Base-by-base conservation (phyloP, 1,140 invertebrate genomes). In the Leptopilina boulardi region DNA sequence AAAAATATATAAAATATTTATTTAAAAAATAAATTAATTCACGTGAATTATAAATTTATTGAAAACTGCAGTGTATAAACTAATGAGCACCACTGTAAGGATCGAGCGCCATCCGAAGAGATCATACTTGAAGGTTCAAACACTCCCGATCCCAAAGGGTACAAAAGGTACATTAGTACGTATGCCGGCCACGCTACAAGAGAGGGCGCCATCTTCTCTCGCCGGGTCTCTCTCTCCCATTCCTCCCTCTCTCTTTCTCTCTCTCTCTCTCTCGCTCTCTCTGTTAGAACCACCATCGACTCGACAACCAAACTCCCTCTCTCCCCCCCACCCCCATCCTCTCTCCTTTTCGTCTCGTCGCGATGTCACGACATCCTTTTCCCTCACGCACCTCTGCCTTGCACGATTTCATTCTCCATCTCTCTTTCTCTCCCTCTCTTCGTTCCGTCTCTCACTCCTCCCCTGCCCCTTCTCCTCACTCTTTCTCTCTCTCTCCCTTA, bases 31-130 rank as follows among this genome's bases (percentile, higher is more conserved):
- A n/a, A n/a, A n/a, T n/a, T n/a, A n/a, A n/a, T n/a, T n/a, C n/a
- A n/a, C n/a, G n/a, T n/a, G n/a, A n/a, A n/a, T n/a, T n/a, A n/a
- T n/a, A n/a, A n/a, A n/a, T n/a, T n/a, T n/a, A n/a, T n/a, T n/a
- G n/a, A n/a, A n/a, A 38, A 38, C 5, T 38, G 34, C 34, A 38
- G 34, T 38, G 34, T 38, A 9, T 9, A 9, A 38, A 34, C 8
- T 38, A 56, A 70, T 75, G 77, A 79, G 77, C 75, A 74, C 77
- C 77, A 54, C 77, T 79, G 77, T 56, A 79, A 79, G 74, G 78
- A 78, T 78, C 9, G 47, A 51, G 47, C 47, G n/a, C 47, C 47
- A 51, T 18, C 11, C 19, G 54, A 59, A 59, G 21, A 23, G 23
- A 10, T 13, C 21, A 2, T 21, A 23, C 21, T 21, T 9, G n/a